Percentiles rank a stretch among this genome's conserved stretches.
These are phyloP conservation scores for Ceratina japonica DNA, from an alignment of 1,140 invertebrate species.

Conservation along the genomic window DNA sequence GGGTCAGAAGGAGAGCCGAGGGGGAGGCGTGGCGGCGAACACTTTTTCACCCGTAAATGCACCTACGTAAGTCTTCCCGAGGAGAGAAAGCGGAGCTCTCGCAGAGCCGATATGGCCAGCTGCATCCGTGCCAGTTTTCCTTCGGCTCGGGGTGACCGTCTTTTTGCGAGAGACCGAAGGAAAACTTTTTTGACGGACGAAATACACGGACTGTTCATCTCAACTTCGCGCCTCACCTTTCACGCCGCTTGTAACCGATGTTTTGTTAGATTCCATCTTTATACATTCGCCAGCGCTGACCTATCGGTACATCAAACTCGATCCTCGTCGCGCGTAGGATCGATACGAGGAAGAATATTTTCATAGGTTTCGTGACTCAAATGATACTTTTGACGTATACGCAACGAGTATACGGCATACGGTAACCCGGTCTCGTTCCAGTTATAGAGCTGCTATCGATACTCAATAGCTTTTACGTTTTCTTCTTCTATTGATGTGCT, in stretches of 20 bases:
- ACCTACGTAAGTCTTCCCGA: background rate
- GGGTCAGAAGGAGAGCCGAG: background rate
- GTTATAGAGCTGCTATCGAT: no score
- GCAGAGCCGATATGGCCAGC: background rate
- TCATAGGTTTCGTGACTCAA: no score
- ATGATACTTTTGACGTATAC: no score
- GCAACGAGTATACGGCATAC: no score
- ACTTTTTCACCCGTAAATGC: background rate
- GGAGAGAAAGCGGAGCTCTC: background rate
- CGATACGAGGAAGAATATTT: no score
- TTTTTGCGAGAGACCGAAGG: background rate
- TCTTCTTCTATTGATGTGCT: no score
- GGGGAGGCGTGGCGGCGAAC: slow-evolving; percentile 2
- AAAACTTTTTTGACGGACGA: background rate
- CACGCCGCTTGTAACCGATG: no score
- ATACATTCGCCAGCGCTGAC: background rate
- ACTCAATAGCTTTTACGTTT: no score
- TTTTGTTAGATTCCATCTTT: background rate
- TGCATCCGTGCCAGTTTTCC: background rate
- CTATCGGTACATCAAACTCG: no score
- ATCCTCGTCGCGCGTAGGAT: no score
- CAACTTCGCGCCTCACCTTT: background rate
- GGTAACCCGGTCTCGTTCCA: no score
- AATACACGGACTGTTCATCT: background rate
- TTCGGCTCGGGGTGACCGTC: background rate